Base-by-base conservation (phyloP, 2,797 vertebrate genomes). In the Otolemur crassicaudatus region DNA sequence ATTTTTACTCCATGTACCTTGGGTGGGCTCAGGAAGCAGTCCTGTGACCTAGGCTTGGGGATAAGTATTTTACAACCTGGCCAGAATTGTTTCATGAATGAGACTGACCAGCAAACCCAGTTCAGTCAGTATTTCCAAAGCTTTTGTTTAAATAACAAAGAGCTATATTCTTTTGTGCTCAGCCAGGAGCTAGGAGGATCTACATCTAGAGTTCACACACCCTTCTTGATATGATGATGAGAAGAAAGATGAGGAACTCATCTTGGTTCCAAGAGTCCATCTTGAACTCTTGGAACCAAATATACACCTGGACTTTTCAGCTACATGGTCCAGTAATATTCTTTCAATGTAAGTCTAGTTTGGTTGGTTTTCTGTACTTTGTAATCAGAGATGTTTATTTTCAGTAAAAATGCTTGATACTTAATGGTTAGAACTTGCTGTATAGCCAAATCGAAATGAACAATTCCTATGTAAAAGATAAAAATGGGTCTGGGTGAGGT, bases 391-490 rank as follows among this genome's bases (percentile, higher is more conserved):
- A 19, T 37, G 10, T 40, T 29, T 88, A 73, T 77, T 93, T 94
- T 86, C n/a, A 60, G 19, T 93, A 77, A 93, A 80, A 76, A 58
- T 80, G 56, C 20, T 81, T 93, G 10, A 23, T 88, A 83, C 20
- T 14, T 94, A 34, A 56, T 90, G 12, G 85, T 77, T 37, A 89
- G 29, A 89, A 56, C 2, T 72, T 88, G 17, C 7, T 67, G 9
- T 22, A 72, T 4, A 88, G 13, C 10, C 80, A 67, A 85, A 76
- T 8, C 25, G 56, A 90, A 87, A 17, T 13, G 37, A 16, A 69
- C 3, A 87, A 31, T 83, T 79, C 31, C 46, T 80, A 3, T 70
- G 4, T 81, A 94, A 91, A 85, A 79, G 5, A 65, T 5, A 56
- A 75, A 81, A 53, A 53, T 53, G 49, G 14, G 49, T 53, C 49